These are phyloP conservation scores for Gymnoscopelus microlampas DNA, from an alignment of 2,797 vertebrate genomes.

Conservation along the genomic window DNA sequence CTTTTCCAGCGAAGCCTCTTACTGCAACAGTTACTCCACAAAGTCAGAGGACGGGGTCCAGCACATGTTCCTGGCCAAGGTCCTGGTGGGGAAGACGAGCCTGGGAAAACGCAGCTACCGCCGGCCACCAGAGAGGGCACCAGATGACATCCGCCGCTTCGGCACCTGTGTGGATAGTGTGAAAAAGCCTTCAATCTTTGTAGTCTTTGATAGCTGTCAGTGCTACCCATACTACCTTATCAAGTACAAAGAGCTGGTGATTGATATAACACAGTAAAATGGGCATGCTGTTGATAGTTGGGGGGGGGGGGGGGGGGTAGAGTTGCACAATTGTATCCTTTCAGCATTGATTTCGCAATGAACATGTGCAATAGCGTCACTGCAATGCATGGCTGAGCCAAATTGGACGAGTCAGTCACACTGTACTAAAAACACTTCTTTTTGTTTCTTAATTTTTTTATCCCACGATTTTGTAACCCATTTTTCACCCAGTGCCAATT, in stretches of 20 bases:
- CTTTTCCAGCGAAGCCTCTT: constrained; percentile 56
- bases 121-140: constrained; percentile 41
- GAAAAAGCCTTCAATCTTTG: constrained; percentile 56
- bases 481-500: no score
- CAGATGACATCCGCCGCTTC: constrained; percentile 19
- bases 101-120: constrained; percentile 28
- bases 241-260: constrained; percentile 55
- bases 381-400: no score
- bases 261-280: no score
- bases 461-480: no score
- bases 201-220: constrained; percentile 71
- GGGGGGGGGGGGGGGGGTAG: no score
- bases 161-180: constrained; percentile 62
- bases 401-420: no score
- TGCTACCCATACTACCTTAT: constrained; percentile 77
- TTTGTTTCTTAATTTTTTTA: no score
- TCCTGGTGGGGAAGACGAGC: constrained; percentile 59
- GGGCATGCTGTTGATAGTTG: no score
- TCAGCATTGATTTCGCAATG: no score
- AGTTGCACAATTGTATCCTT: no score
- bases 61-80: constrained; percentile 73
- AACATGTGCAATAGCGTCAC: no score
- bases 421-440: no score
- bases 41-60: fast-evolving
- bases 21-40: constrained; percentile 27